Conservation (phyloP, 2,797 vertebrate species). For the Sebastes vulpes region DNA sequence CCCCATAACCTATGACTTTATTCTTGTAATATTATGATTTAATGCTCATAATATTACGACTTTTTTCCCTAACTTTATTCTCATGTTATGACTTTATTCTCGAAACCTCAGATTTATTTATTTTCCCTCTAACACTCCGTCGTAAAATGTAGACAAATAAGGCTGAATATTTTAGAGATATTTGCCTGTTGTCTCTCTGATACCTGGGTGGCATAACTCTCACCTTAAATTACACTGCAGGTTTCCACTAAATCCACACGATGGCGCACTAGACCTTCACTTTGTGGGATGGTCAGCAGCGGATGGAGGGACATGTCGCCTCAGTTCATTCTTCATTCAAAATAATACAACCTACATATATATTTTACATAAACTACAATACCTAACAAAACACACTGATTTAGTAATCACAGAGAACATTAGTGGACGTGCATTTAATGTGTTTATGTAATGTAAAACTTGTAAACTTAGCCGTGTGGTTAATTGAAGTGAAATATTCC, state of each 20-base stretch:
- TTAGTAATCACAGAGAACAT: neutral
- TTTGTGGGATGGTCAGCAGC: neutral
- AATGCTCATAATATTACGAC: too few species aligned
- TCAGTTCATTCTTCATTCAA: neutral
- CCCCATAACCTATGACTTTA: too few species aligned
- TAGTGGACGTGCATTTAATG: neutral
- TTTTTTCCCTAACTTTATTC: too few species aligned
- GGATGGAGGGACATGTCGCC: neutral
- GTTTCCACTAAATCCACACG: constrained; percentile 40
- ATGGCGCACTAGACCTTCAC: constrained; percentile 37
- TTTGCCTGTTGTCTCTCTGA: neutral
- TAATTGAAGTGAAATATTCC: constrained; percentile 12
- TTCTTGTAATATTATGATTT: too few species aligned
- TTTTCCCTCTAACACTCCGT: too few species aligned
- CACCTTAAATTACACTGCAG: neutral
- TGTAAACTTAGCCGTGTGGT: neutral
- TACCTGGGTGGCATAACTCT: too few species aligned
- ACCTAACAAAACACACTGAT: neutral
- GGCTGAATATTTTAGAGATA: neutral
- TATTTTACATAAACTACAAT: neutral
- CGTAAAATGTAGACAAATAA: too few species aligned
- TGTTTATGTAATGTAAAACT: neutral
- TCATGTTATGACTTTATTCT: too few species aligned
- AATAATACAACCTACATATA: neutral
- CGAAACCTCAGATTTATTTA: too few species aligned